Evolutionary conservation across 1,140 invertebrate genomes (phyloP).

Genomic region (Caenorhabditis brenneri): DNA sequence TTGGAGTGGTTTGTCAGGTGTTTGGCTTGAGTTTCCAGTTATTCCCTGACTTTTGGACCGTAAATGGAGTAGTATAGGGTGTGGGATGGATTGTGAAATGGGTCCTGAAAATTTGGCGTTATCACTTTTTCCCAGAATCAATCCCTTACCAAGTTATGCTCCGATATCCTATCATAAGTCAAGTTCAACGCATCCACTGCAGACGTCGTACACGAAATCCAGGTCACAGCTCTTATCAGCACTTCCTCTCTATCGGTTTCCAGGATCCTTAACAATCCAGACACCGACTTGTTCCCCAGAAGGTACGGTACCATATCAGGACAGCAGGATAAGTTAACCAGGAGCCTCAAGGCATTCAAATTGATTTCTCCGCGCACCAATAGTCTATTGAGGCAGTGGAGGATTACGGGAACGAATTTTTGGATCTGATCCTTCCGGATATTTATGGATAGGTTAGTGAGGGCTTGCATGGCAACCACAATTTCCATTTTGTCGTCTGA

Average conservation of each 20-base stretch:
- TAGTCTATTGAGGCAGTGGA: conserved; percentile 56
- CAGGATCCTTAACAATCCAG: conserved; percentile 60
- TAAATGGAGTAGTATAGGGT: conserved; percentile 56
- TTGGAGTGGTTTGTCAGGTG: not conserved
- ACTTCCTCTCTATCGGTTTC: conserved; percentile 63
- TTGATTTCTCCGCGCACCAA: conserved; percentile 66
- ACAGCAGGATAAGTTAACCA: conserved; percentile 78
- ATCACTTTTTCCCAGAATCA: too few relatives aligned
- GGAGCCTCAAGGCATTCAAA: conserved; percentile 75
- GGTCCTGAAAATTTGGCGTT: conserved; percentile 50
- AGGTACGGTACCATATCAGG: conserved; percentile 76
- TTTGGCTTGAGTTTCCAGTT: conserved; percentile 40
- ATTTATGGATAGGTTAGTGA: conserved; percentile 63
- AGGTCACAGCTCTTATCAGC: conserved; percentile 60
- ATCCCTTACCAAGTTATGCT: conserved; percentile 35
- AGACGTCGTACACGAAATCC: conserved; percentile 61
- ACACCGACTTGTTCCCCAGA: conserved; percentile 74
- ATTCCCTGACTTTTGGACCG: conserved; percentile 54
- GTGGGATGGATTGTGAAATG: conserved; percentile 55
- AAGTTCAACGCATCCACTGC: conserved; percentile 61
- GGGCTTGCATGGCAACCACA: conserved; percentile 62
- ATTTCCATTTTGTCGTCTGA: conserved; percentile 62
- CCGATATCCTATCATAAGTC: conserved; percentile 60
- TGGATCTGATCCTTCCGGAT: conserved; percentile 50
- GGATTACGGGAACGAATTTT: conserved; percentile 59